Evolutionary conservation across 2,797 vertebrate genomes (phyloP).

Genomic region (Alauda arvensis): DNA sequence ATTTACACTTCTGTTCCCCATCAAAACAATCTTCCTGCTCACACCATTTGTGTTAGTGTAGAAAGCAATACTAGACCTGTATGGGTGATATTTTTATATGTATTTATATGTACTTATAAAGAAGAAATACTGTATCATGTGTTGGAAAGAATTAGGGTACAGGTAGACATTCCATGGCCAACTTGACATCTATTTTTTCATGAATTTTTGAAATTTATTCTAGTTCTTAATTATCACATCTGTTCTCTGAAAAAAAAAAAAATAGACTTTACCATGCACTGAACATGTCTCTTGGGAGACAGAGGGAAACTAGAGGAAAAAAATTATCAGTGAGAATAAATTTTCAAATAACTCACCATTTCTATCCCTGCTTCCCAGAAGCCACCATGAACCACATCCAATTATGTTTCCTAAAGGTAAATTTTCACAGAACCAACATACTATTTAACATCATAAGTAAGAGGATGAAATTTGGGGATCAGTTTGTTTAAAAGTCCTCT

Average conservation of each 20-base stretch:
- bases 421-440: not conserved
- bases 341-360: not conserved
- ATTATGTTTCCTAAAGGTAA: not conserved
- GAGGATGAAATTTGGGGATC: not conserved
- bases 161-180: not conserved
- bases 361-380: not conserved
- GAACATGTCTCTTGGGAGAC: not conserved
- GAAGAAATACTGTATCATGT: not conserved
- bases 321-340: not conserved
- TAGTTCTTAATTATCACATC: not conserved
- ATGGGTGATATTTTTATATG: not conserved
- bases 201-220: not conserved
- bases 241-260: not conserved
- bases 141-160: not conserved
- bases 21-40: not conserved
- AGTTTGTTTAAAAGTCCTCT: not conserved
- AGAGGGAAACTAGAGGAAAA: rapidly evolving
- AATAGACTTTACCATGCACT: not conserved
- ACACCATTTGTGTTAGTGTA: not conserved
- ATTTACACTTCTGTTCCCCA: not conserved
- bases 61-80: not conserved
- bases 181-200: not conserved
- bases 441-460: not conserved
- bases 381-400: not conserved
- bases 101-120: not conserved